Evolutionary conservation across 2,797 vertebrate genomes (phyloP).

Genomic region (Pelochelys cantorii): DNA sequence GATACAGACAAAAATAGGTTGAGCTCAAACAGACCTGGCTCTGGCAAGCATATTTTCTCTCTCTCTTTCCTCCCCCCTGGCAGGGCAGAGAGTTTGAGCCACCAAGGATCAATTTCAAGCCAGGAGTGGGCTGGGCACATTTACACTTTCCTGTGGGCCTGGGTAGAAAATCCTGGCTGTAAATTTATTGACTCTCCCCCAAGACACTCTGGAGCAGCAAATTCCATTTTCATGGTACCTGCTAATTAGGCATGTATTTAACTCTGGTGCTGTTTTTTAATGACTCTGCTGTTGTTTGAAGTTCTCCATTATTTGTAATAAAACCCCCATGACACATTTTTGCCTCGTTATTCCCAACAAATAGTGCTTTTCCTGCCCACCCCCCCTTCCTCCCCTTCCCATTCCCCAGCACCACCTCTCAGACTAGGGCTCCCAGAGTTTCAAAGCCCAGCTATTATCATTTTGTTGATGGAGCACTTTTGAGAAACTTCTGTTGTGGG

Average conservation of each 20-base stretch:
- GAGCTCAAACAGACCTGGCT: not conserved
- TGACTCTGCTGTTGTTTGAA: slow-evolving; percentile 84
- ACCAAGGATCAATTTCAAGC: slow-evolving; percentile 62
- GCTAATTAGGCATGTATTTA: slow-evolving; percentile 89
- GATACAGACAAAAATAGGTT: not conserved
- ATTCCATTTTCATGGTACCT: slow-evolving; percentile 81
- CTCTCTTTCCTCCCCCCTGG: accelerated
- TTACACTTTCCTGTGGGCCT: slow-evolving; percentile 66
- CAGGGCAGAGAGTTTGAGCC: slow-evolving; percentile 42
- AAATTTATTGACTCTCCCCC: slow-evolving; percentile 85
- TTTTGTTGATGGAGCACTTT: slow-evolving; percentile 80
- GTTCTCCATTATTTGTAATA: slow-evolving; percentile 83
- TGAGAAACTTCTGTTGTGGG: slow-evolving; percentile 80
- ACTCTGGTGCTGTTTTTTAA: slow-evolving; percentile 82
- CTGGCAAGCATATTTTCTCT: not conserved
- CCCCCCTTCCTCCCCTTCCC: slow-evolving; percentile 41
- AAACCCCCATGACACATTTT: slow-evolving; percentile 84
- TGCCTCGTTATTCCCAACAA: slow-evolving; percentile 86
- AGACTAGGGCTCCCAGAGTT: slow-evolving; percentile 74
- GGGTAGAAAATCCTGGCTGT: slow-evolving; percentile 67
- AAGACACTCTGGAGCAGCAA: slow-evolving; percentile 79
- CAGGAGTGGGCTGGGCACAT: slow-evolving; percentile 69
- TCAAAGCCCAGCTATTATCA: slow-evolving; percentile 85
- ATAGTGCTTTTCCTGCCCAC: slow-evolving; percentile 73
- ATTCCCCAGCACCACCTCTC: slow-evolving; percentile 68